Evolutionary conservation across 2,113 vertebrate species (phyloP).

Genomic region (Spheniscus mendiculus): DNA sequence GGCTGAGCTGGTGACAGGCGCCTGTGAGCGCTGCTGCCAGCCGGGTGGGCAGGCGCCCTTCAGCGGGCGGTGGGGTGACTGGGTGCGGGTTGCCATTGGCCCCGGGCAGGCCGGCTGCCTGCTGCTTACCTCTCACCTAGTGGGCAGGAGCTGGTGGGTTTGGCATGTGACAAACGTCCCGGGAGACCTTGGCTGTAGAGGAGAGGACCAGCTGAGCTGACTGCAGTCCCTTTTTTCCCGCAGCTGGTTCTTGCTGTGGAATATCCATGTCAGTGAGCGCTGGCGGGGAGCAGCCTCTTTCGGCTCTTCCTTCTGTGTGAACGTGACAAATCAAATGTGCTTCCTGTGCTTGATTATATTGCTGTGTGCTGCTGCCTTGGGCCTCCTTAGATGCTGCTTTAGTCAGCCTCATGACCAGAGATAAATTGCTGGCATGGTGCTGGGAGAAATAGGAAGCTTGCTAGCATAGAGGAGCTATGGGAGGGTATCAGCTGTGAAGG

Average conservation of each 20-base stretch:
- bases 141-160: constrained; percentile 61
- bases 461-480: neutral
- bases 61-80: constrained; percentile 79
- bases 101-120: constrained; percentile 72
- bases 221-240: neutral
- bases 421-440: neutral
- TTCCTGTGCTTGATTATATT: neutral
- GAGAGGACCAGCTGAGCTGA: constrained; percentile 58
- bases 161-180: constrained; percentile 74
- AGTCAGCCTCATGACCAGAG: neutral
- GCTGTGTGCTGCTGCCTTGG: neutral
- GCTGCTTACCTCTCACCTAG: constrained; percentile 83
- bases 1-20: neutral
- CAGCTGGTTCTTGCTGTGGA: constrained; percentile 4
- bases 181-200: constrained; percentile 73
- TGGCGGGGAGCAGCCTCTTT: neutral
- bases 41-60: neutral
- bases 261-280: constrained; percentile 40
- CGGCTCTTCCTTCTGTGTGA: neutral
- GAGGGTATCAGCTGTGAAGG: neutral
- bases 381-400: neutral
- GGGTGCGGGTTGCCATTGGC: constrained; percentile 77
- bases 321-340: constrained; percentile 19
- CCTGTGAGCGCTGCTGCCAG: neutral
- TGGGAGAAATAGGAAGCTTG: neutral